A percentile compares a stretch with the other conserved stretches of the same genome.
Conservation (phyloP, 2,797 vertebrate genomes). For the Acanthurus leucopareius region DNA sequence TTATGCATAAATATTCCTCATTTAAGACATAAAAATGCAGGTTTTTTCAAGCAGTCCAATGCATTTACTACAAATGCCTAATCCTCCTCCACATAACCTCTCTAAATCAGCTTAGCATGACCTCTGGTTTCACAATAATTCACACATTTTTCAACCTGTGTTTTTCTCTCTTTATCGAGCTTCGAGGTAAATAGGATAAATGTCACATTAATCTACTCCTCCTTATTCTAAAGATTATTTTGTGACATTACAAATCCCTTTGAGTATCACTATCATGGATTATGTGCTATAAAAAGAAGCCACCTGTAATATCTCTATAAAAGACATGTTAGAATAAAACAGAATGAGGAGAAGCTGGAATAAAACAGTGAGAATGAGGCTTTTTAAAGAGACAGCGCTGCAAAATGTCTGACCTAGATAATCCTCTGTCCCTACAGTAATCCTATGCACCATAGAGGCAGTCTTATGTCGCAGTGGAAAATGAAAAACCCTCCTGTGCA, state of each 20-base stretch:
- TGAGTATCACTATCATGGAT: too few species aligned
- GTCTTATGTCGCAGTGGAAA: conserved; percentile 56
- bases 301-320: background rate
- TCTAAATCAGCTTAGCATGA: conserved; percentile 38
- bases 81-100: conserved; percentile 36
- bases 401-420: conserved; percentile 73
- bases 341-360: background rate
- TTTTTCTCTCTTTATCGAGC: background rate
- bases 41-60: background rate
- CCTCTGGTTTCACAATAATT: background rate
- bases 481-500: conserved; percentile 8
- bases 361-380: background rate
- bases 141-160: background rate
- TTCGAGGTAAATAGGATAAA: background rate
- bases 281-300: background rate
- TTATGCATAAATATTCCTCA: background rate
- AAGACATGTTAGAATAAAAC: background rate
- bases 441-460: conserved; percentile 49
- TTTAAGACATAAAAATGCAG: background rate
- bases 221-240: background rate
- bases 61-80: conserved; percentile 21
- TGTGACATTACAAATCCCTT: background rate
- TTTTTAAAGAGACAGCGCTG: conserved; percentile 45
- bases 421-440: conserved; percentile 56
- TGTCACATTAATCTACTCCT: background rate